Percentiles rank a stretch among this genome's conserved stretches.
These are phyloP conservation scores for Poecilia velifera DNA, from an alignment of 2,797 vertebrate genomes.

Conservation along the genomic window DNA sequence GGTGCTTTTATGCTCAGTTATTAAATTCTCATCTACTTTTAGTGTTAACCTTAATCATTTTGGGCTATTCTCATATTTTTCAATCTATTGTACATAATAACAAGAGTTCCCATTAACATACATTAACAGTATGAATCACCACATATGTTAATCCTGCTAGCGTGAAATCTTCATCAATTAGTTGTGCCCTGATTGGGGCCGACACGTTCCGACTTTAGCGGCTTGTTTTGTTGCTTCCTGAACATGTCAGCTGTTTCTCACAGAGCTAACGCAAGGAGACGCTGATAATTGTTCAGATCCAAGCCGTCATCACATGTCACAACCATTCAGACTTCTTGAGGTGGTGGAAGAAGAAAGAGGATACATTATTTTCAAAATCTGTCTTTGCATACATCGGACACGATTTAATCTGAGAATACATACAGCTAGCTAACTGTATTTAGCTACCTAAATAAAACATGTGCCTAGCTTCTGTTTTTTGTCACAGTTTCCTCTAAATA, in stretches of 20 bases:
- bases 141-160: neutral
- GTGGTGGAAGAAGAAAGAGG: neutral
- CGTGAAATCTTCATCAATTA: neutral
- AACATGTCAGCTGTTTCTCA: neutral
- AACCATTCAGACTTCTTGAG: neutral
- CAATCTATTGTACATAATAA: neutral
- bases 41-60: neutral
- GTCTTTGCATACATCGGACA: neutral
- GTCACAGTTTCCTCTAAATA: neutral
- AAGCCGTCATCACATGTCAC: neutral
- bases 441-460: neutral
- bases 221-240: neutral
- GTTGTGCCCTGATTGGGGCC: neutral
- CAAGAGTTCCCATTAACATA: neutral
- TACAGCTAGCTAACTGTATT: too few species aligned
- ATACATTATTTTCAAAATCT: neutral
- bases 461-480: neutral
- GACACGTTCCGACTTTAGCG: neutral
- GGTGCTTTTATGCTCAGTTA: neutral
- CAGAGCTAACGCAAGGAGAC: neutral
- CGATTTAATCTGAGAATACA: neutral
- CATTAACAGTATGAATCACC: neutral
- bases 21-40: neutral
- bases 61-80: neutral
- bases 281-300: neutral